These are phyloP conservation scores for Rynchops niger DNA, from an alignment of 2,113 vertebrate genomes.

Conservation along the genomic window DNA sequence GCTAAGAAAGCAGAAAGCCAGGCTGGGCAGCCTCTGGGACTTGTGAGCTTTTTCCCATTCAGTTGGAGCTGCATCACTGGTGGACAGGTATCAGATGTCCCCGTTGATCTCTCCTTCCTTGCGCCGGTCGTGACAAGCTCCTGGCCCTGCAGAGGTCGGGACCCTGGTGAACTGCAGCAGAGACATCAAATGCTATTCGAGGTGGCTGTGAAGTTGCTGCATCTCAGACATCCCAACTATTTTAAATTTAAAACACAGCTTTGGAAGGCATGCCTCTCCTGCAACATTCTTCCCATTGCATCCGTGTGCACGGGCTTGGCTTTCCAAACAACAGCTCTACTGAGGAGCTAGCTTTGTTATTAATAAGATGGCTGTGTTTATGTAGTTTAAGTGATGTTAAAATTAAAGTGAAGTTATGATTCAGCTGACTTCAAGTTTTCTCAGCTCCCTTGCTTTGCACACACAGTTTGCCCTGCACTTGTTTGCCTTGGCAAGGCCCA, in stretches of 20 bases:
- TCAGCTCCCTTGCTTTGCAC: slow-evolving; percentile 41
- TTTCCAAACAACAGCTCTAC: slow-evolving; percentile 51
- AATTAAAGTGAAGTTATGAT: slow-evolving; percentile 63
- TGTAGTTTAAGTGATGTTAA: slow-evolving; percentile 63
- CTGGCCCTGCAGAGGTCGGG: rapidly evolving
- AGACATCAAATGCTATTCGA: background rate
- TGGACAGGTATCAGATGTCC: background rate
- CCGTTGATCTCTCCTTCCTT: background rate
- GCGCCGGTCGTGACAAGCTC: background rate
- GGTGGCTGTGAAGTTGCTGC: background rate
- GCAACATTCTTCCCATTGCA: slow-evolving; percentile 49
- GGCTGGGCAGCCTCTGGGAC: background rate
- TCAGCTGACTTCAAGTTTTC: slow-evolving; percentile 57
- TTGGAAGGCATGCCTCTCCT: slow-evolving; percentile 38
- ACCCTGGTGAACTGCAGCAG: background rate
- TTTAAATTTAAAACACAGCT: slow-evolving; percentile 48
- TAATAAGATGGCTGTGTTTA: slow-evolving; percentile 59
- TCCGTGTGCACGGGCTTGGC: background rate
- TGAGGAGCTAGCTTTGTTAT: slow-evolving; percentile 42
- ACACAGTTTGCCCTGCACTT: slow-evolving; percentile 63
- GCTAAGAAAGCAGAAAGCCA: background rate
- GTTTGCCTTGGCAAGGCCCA: slow-evolving; percentile 72
- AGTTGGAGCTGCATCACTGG: rapidly evolving
- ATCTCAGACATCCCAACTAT: slow-evolving; percentile 43
- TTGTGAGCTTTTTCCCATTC: background rate